Percentiles rank a stretch among this genome's conserved stretches.
These are phyloP conservation scores for Tetragonula clypearis DNA, from an alignment of 1,140 invertebrate species.

Conservation along the genomic window DNA sequence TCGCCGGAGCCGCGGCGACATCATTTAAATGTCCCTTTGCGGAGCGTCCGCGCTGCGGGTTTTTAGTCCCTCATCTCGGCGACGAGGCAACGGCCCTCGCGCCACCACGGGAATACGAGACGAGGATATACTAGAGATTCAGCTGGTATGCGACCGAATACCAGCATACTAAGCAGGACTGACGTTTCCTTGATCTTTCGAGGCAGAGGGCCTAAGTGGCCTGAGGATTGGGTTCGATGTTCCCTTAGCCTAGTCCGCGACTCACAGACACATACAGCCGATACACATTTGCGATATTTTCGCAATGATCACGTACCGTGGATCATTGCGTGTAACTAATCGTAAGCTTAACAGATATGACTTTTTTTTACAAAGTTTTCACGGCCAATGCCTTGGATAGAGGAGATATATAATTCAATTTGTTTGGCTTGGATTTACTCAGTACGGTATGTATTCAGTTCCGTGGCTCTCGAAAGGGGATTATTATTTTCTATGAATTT, in stretches of 20 bases:
- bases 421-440: too few relatives aligned
- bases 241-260: background rate
- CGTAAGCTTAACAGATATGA: too few relatives aligned
- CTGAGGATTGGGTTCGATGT: background rate
- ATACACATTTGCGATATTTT: too few relatives aligned
- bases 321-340: too few relatives aligned
- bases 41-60: slow-evolving; percentile 71
- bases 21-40: slow-evolving; percentile 81
- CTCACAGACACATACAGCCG: too few relatives aligned
- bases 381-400: too few relatives aligned
- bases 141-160: slow-evolving; percentile 64
- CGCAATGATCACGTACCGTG: too few relatives aligned
- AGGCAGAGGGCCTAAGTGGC: background rate
- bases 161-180: slow-evolving; percentile 38
- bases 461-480: too few relatives aligned
- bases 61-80: slow-evolving; percentile 78
- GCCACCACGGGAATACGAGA: slow-evolving; percentile 53
- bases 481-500: too few relatives aligned
- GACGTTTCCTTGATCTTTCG: slow-evolving; percentile 45
- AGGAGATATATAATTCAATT: too few relatives aligned
- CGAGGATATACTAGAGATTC: slow-evolving; percentile 63
- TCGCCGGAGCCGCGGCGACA: slow-evolving; percentile 73
- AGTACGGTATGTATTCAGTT: too few relatives aligned
- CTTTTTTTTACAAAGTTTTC: too few relatives aligned
- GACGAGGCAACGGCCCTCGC: slow-evolving; percentile 68